Evolutionary conservation across 2,888 invertebrate species (phyloP).

Genomic region (Xylota segnis): DNA sequence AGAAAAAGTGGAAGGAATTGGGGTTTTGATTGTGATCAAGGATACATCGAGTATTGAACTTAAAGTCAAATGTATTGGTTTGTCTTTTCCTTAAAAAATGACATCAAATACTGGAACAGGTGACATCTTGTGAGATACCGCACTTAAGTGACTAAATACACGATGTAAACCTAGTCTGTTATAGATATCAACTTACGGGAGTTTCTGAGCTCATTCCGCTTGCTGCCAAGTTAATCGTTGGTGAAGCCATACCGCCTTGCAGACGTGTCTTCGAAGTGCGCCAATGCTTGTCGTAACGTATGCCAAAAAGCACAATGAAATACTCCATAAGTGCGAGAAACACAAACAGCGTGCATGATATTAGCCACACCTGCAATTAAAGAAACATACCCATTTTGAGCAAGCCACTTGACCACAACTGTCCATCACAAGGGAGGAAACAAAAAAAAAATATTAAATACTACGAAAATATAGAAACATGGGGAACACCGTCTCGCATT

Average conservation of each 20-base stretch:
- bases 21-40: neutral
- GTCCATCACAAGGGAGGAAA: neutral
- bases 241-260: slow-evolving; percentile 78
- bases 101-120: too few species aligned
- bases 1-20: neutral
- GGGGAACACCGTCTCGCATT: slow-evolving; percentile 1
- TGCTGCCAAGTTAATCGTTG: slow-evolving; percentile 80
- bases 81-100: too few species aligned
- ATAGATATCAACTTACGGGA: slow-evolving; percentile 73
- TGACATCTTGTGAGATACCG: neutral
- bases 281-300: slow-evolving; percentile 88
- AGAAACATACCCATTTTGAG: slow-evolving; percentile 25
- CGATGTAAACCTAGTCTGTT: slow-evolving; percentile 24
- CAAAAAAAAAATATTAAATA: slow-evolving; percentile 27
- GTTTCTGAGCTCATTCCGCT: slow-evolving; percentile 79
- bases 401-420: slow-evolving; percentile 12
- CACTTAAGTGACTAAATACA: neutral
- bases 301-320: slow-evolving; percentile 88
- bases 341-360: slow-evolving; percentile 88
- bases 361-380: slow-evolving; percentile 86
- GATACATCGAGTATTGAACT: neutral
- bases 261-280: slow-evolving; percentile 80
- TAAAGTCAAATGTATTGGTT: too few species aligned
- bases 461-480: slow-evolving; percentile 31
- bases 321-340: slow-evolving; percentile 88